Base-by-base conservation (phyloP, 2,113 vertebrate species). In the Chrysochloris asiatica region DNA sequence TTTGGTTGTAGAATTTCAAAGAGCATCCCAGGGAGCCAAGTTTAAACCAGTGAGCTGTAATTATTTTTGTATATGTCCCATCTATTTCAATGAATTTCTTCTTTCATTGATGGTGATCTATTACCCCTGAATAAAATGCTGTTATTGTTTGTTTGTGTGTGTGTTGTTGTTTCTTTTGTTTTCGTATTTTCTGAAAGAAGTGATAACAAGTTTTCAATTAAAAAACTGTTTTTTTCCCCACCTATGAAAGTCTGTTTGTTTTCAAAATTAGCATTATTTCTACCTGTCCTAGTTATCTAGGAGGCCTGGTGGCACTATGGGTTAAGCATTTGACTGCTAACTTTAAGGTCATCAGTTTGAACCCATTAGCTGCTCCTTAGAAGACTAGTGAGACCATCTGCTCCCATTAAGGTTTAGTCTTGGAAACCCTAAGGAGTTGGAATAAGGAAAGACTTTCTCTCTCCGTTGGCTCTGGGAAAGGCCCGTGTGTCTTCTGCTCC, bases 1-100 rank as follows among this genome's bases (percentile, higher is more conserved):
- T 88, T 76, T 65, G 81, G 47, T 69, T 54, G 47, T 83, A 81
- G 38, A 47, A 85, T 94, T 86, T 89, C 82, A 92, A 89, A 94
- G 67, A 38, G n/a, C 59, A 76, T 13, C 75, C 83, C 11, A 41
- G 83, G 19, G 59, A 87, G 67, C 48, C 77, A 86, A 78, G 43
- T 78, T 90, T 72, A 67, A 89, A 77, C 13, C 56, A 87, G 21
- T 45, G 50, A 48, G 71, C 47, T 91, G 38, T 75, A 77, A 88
- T 96, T 89, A 41, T 61, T 88, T 94, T 86, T 96, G 47, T 69
- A 48, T 61, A 76, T 88, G 67, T 61, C 24, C 17, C 50, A 90
- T 86, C 50, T 69, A 47, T 45, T 83, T 90, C 88, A 72, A 79
- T 17, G n/a, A 50, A 86, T 81, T 92, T 67, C 69, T 56, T 88